A percentile compares a stretch with the other conserved stretches of the same genome.
These are phyloP conservation scores for Petrocephalus schoutedeni DNA, from an alignment of 2,797 vertebrate genomes.

Conservation along the genomic window DNA sequence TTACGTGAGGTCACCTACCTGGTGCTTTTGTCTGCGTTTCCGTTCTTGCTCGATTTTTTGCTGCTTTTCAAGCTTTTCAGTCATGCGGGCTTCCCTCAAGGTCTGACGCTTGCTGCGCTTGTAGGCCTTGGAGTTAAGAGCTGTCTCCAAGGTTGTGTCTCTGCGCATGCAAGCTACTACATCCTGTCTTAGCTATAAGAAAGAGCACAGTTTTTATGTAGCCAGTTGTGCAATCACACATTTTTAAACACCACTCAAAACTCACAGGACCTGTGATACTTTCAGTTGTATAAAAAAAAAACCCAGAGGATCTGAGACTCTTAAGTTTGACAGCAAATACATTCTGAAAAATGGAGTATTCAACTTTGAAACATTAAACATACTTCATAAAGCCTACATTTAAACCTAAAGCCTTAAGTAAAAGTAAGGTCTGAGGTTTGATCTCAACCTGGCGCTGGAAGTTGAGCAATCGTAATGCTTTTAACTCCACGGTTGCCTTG, in stretches of 20 bases:
- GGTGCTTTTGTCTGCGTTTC: conserved; percentile 93
- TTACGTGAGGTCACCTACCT: conserved; percentile 60
- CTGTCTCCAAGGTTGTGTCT: conserved; percentile 92
- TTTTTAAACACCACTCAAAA: neutral
- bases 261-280: neutral
- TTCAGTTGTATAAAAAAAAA: neutral
- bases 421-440: neutral
- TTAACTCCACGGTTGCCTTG: conserved; percentile 95
- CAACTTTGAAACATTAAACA: neutral
- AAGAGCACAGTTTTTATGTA: neutral
- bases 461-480: conserved; percentile 89
- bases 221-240: neutral
- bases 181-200: conserved; percentile 81
- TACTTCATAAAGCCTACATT: neutral
- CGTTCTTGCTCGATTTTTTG: conserved; percentile 98
- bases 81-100: conserved; percentile 91
- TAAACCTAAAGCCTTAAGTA: neutral
- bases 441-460: conserved; percentile 89
- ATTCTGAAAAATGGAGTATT: neutral
- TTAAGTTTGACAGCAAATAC: neutral
- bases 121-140: conserved; percentile 94
- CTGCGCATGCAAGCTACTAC: conserved; percentile 95
- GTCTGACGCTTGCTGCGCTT: conserved; percentile 95
- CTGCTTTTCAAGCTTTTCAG: conserved; percentile 96
- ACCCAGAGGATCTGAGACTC: neutral